Percentiles rank a stretch among this genome's conserved stretches.
phyloP scores from a whole-genome alignment of 2,797 vertebrate species.

The Periophthalmus magnuspinnatus region DNA sequence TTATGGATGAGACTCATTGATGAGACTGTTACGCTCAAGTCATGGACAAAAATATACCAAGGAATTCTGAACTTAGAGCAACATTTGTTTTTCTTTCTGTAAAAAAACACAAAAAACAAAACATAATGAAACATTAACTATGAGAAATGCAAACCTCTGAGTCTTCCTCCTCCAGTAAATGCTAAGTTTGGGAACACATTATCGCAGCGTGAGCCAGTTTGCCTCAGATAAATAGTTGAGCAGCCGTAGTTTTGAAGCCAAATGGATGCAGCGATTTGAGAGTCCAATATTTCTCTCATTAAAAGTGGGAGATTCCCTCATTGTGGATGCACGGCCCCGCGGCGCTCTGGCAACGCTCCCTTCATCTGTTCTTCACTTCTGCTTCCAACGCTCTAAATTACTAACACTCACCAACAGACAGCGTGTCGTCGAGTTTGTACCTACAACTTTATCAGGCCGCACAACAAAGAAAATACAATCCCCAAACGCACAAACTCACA shows the following conservation, averaged over 20 bases:
- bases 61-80: too few relatives aligned
- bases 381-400: conserved; percentile 22
- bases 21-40: too few relatives aligned
- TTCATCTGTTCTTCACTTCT: conserved; percentile 35
- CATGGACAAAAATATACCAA: too few relatives aligned
- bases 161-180: not conserved
- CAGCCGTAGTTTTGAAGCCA: conserved; percentile 33
- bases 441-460: not conserved
- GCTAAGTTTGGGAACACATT: not conserved
- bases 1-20: too few relatives aligned
- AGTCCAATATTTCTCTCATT: conserved; percentile 44
- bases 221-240: not conserved
- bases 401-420: conserved; percentile 4
- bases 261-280: conserved; percentile 35
- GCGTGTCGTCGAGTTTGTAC: conserved; percentile 21
- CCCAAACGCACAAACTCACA: not conserved
- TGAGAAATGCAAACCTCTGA: not conserved
- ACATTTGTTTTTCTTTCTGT: too few relatives aligned
- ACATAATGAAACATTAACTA: not conserved
- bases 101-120: not conserved
- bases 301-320: conserved; percentile 24
- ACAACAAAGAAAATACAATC: not conserved
- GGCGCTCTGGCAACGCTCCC: conserved; percentile 14
- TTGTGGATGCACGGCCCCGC: conserved; percentile 22
- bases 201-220: conserved; percentile 9